Evolutionary conservation across 2,113 vertebrate species (phyloP), one percentile per base, ranked within the genome.

Genomic region (Aythya baeri): DNA sequence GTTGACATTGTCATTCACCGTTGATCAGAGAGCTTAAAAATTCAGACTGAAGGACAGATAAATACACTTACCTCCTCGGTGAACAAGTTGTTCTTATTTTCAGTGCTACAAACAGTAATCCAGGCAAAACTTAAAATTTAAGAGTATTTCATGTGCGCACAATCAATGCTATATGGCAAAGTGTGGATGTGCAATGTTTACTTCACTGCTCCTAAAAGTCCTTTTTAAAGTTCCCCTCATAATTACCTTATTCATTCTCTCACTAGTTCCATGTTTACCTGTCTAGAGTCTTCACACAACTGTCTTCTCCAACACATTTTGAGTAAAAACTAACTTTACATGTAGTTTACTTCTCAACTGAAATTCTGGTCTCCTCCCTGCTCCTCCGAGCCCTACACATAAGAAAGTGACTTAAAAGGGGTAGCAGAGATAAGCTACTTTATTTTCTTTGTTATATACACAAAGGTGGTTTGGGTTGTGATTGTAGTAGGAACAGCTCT

Each of bases 151-250:
- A 11, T 66, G 14, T 20, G 7, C 14, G 12, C 29, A 57, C 68
- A 88, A 52, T 62, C 50, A 83, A 38, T 11, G 32, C 23, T 17
- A 57, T 23, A 70, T 44, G 11, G 17, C 29, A 49, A 85, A 89
- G 13, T 13, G 8, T 41, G 43, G 17, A 65, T 4, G 8, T 18
- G 5, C 4, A n/a, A 2, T 13, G 4, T 72, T 89, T 72, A 32
- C 22, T 26, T 72, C 66, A 21, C 32, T 66, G 22, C 32, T 86
- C 11, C 32, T 82, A 13, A 22, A 57, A 83, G 52, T 57, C 26
- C 3, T 43, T 1, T 1, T 32, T 20, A 25, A n/a, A 11, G 6
- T 68, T 68, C 2, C 4, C 5, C 4, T 63, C 14, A 14, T 8
- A 80, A 4, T 70, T 55, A 68, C 14, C 54, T 76, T 72, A 38